phyloP scores from a whole-genome alignment of 2,797 vertebrate genomes.

The Protosalanx chinensis region DNA sequence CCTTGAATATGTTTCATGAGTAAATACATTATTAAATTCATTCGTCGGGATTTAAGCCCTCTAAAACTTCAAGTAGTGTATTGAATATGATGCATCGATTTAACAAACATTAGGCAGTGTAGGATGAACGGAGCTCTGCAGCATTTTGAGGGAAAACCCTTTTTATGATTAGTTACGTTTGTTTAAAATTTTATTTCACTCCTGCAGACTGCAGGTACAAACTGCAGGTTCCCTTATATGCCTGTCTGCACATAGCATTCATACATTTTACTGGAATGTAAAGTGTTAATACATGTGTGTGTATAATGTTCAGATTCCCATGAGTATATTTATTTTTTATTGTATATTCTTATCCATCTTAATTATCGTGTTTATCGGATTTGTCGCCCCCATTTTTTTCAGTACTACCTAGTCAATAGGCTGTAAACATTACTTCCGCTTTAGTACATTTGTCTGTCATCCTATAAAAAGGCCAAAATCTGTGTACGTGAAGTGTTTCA shows the following conservation, averaged over 20 bases:
- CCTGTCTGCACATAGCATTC: slow-evolving; percentile 47
- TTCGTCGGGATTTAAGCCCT: slow-evolving; percentile 5
- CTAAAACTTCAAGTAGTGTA: slow-evolving; percentile 18
- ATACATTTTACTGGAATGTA: slow-evolving; percentile 72
- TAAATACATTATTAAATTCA: slow-evolving; percentile 18
- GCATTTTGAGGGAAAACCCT: slow-evolving; percentile 30
- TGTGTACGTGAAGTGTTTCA: neutral
- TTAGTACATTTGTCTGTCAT: slow-evolving; percentile 11
- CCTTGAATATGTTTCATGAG: slow-evolving; percentile 22
- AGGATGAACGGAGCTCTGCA: slow-evolving; percentile 56
- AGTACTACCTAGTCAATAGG: slow-evolving; percentile 22
- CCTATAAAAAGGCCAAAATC: slow-evolving; percentile 42
- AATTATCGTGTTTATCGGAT: slow-evolving; percentile 37
- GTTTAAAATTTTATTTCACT: slow-evolving; percentile 45
- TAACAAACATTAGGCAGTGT: slow-evolving; percentile 29
- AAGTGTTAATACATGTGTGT: slow-evolving; percentile 52
- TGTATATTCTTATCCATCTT: slow-evolving; percentile 59
- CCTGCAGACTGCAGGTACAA: slow-evolving; percentile 57
- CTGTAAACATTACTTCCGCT: slow-evolving; percentile 31
- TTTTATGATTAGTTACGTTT: slow-evolving; percentile 26
- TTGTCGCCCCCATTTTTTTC: slow-evolving; percentile 33
- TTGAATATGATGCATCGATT: slow-evolving; percentile 14
- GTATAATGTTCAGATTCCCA: slow-evolving; percentile 69
- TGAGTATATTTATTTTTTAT: slow-evolving; percentile 77
- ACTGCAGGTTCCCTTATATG: slow-evolving; percentile 48